Percentiles rank a stretch among this genome's conserved stretches.
These are phyloP conservation scores for Centruroides sculpturatus DNA, from an alignment of 1,140 invertebrate species.

Conservation along the genomic window DNA sequence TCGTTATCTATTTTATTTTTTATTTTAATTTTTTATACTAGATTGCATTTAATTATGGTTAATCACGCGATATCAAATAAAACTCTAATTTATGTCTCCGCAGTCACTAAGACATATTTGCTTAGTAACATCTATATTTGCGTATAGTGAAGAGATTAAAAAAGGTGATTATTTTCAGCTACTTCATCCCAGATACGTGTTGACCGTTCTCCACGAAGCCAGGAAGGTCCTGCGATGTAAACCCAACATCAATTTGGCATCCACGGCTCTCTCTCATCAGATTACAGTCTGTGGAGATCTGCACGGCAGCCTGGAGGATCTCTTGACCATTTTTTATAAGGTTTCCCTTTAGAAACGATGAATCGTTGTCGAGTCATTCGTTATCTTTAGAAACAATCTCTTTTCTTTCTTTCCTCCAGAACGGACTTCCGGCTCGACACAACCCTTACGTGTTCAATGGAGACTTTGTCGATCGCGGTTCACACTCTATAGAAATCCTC, in stretches of 20 bases:
- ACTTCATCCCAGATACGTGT: constrained; percentile 67
- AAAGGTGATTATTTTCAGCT: constrained; percentile 33
- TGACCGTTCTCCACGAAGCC: constrained; percentile 60
- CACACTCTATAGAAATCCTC: constrained; percentile 66
- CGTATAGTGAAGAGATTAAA: too few species aligned
- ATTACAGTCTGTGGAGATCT: constrained; percentile 81
- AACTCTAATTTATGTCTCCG: too few species aligned
- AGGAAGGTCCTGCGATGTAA: constrained; percentile 52
- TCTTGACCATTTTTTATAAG: constrained; percentile 81
- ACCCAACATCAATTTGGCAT: constrained; percentile 65
- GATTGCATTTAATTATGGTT: too few species aligned
- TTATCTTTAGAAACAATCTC: too few species aligned
- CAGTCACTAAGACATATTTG: too few species aligned
- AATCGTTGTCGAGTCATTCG: too few species aligned
- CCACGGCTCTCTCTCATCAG: constrained; percentile 68
- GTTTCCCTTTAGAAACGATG: constrained; percentile 30
- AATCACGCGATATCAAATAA: too few species aligned
- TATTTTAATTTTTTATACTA: too few species aligned
- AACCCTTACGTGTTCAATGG: constrained; percentile 91
- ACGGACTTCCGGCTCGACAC: constrained; percentile 66
- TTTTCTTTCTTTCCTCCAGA: constrained; percentile 37
- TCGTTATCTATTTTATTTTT: too few species aligned
- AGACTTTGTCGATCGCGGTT: constrained; percentile 79
- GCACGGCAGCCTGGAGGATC: constrained; percentile 80
- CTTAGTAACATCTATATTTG: too few species aligned